Base-by-base conservation (phyloP, 2,888 invertebrate species). In the Tetrapedia diversipes region DNA sequence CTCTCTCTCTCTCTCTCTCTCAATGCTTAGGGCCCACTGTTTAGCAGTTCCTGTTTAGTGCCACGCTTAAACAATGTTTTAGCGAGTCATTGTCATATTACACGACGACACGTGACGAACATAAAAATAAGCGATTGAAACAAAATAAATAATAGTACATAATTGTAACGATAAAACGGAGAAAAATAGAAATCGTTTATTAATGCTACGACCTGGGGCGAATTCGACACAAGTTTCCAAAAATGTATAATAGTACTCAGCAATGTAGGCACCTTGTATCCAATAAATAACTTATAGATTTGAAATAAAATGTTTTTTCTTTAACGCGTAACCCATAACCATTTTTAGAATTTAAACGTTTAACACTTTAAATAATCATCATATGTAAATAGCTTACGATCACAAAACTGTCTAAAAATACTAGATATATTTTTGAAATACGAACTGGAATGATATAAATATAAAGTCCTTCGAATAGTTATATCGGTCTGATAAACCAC, bases 261-360 rank as follows among this genome's bases (percentile, higher is more conserved):
- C 66, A 82, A 80, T 82, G 82, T 82, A 82, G 82, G 71, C 73
- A 77, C 82, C 81, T 82, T 74, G 77, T 69, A 71, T 81, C 73
- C 77, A 82, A 82, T 79, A 82, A 82, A 82, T 74, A 61, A 82
- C 82, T 82, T 77, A 82, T 82, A 82, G 77, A 79, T 79, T 79
- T 72, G 41, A 78, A 57, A 22, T 34, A 19, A 59, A 27, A 11
- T 7, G 53, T 61, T 22, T 68, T 16, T 4, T n/a, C n/a, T n/a
- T 27, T 39, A 24, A 37, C 47, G 7, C 4, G 16, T 16, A 27
- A 10, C 22, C 24, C 16, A 14, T n/a, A 11, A 1, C n/a, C 10
- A 22, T 53, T 32, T 43, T 47, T 47, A n/a, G n/a, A n/a, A n/a
- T n/a, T n/a, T n/a, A n/a, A n/a, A n/a, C n/a, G n/a, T n/a, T n/a